A percentile compares a stretch with the other conserved stretches of the same genome.
Evolutionary conservation across 2,888 invertebrate genomes (phyloP).

Genomic region (Monopis laevigella): DNA sequence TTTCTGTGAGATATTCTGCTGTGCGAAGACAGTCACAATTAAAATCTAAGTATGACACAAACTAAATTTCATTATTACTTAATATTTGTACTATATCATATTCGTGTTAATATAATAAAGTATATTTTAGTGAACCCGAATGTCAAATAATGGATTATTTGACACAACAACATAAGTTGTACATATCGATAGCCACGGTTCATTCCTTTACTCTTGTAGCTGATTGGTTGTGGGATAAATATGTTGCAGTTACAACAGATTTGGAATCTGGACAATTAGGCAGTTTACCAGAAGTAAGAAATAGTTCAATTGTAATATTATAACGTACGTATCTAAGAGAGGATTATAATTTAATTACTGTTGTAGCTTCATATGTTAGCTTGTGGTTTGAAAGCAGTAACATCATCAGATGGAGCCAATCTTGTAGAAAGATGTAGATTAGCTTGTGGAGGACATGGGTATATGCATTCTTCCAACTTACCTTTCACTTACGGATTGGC

Average conservation of each 20-base stretch:
- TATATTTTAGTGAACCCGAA: slow-evolving; percentile 74
- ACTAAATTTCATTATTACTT: slow-evolving; percentile 18
- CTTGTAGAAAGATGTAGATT: slow-evolving; percentile 84
- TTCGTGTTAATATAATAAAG: background rate
- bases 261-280: slow-evolving; percentile 80
- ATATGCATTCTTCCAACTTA: slow-evolving; percentile 85
- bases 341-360: too few species aligned
- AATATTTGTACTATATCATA: too few species aligned
- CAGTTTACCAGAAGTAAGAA: slow-evolving; percentile 79
- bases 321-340: too few species aligned
- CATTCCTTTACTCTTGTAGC: slow-evolving; percentile 80
- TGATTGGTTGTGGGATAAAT: slow-evolving; percentile 80
- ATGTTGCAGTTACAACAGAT: slow-evolving; percentile 76
- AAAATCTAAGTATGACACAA: slow-evolving; percentile 72
- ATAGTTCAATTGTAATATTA: too few species aligned
- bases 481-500: slow-evolving; percentile 84
- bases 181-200: slow-evolving; percentile 83
- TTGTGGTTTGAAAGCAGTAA: slow-evolving; percentile 90
- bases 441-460: slow-evolving; percentile 96
- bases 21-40: slow-evolving; percentile 89
- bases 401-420: slow-evolving; percentile 74
- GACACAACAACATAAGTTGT: slow-evolving; percentile 93
- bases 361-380: slow-evolving; percentile 84
- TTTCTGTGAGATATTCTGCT: slow-evolving; percentile 90
- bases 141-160: slow-evolving; percentile 91